Percentiles rank a stretch among this genome's conserved stretches.
phyloP scores from a whole-genome alignment of 2,113 vertebrate genomes.

The Notothenia rossii region DNA sequence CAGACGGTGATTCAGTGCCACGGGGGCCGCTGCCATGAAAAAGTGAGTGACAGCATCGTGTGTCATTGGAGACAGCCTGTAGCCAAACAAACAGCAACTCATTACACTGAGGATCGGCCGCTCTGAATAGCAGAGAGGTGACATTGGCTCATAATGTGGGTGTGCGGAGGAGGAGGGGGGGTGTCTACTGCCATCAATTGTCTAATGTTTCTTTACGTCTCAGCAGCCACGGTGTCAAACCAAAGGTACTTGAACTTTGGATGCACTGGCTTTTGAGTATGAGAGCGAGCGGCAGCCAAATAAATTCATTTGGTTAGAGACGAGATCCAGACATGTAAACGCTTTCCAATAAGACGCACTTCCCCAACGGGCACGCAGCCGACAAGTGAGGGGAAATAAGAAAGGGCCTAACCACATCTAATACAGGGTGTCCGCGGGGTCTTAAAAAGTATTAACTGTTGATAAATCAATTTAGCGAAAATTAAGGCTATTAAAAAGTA shows the following conservation, averaged over 20 bases:
- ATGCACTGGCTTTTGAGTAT: not conserved
- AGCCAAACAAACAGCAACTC: constrained; percentile 63
- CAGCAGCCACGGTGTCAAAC: not conserved
- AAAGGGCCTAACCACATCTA: not conserved
- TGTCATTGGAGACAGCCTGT: constrained; percentile 50
- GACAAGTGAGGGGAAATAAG: not conserved
- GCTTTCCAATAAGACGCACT: not conserved
- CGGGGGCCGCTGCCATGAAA: constrained; percentile 39
- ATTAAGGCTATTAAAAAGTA: too few relatives aligned
- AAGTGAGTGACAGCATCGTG: constrained; percentile 51
- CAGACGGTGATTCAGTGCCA: constrained; percentile 55
- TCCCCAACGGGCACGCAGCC: not conserved
- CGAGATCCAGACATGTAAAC: not conserved
- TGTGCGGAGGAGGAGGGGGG: not conserved
- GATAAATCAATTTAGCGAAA: too few relatives aligned
- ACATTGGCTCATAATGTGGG: constrained; percentile 46
- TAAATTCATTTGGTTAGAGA: not conserved
- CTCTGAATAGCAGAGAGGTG: constrained; percentile 34
- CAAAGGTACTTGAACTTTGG: constrained; percentile 32
- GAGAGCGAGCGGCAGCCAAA: not conserved
- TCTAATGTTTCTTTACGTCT: constrained; percentile 27
- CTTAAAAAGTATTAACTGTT: too few relatives aligned
- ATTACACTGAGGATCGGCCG: constrained; percentile 29
- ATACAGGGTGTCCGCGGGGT: too few relatives aligned
- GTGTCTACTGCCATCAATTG: constrained; percentile 8